Evolutionary conservation across 2,797 vertebrate species (phyloP), one percentile per base, ranked within the genome.

Genomic region (Echeneis naucrates): DNA sequence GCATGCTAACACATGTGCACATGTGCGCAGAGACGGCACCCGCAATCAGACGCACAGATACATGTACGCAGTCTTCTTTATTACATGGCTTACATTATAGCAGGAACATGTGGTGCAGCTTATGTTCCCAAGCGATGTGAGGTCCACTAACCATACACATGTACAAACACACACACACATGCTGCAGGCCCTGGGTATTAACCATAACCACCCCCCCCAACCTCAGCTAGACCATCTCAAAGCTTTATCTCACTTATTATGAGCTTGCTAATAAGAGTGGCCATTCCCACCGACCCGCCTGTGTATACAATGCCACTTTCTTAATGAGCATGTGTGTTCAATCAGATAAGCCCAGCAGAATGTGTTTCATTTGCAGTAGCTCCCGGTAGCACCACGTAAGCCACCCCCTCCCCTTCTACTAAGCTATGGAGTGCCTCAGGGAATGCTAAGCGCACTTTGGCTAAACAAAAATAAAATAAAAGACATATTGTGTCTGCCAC

Each of bases 321-420:
- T 84, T 92, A 88, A 91, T 45, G 59, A 92, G 78, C 91, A 92
- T 90, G 85, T 92, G 88, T 80, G 84, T 88, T 83, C 78, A 90
- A 90, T 92, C 88, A 86, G 85, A 89, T 81, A 82, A 90, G 91
- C 77, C 72, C 70, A 78, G 35, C 69, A 88, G 71, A 89, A 88
- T 69, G 77, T 73, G 73, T 89, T 85, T 87, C 72, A 85, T 88
- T 88, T 82, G 85, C 72, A 86, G 53, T 56, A 76, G 72, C 72
- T 87, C 75, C 69, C 59, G 6, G 78, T 83, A 84, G 84, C 85
- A 78, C 75, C 65, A 62, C 68, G 48, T 68, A 77, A 89, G 80
- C 58, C 77, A 19, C 30, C 53, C 23, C 26, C 9, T n/a, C 17
- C 58, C 42, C 80, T 48, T 63, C 70, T 52, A 51, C 78, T 74